Evolutionary conservation across 2,113 vertebrate genomes (phyloP).

Genomic region (Erpornis zantholeuca): DNA sequence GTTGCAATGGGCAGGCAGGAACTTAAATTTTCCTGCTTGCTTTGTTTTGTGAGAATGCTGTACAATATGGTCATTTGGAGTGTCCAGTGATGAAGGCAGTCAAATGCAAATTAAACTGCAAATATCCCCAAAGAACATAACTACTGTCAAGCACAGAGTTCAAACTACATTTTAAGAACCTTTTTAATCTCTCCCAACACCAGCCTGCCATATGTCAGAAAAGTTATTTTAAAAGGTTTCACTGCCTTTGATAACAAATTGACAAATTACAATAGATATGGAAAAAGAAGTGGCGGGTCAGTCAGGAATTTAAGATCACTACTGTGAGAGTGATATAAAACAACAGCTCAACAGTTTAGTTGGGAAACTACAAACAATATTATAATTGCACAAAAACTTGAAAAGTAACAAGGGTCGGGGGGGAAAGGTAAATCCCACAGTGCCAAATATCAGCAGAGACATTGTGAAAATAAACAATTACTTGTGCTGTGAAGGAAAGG

Average conservation of each 20-base stretch:
- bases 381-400: background rate
- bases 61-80: background rate
- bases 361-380: background rate
- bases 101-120: background rate
- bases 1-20: background rate
- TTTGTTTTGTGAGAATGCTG: background rate
- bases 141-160: background rate
- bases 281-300: background rate
- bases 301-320: background rate
- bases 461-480: background rate
- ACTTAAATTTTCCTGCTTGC: background rate
- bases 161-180: background rate
- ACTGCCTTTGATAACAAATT: background rate
- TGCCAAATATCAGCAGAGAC: background rate
- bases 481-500: background rate
- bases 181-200: background rate
- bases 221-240: background rate
- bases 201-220: background rate
- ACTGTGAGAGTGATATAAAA: background rate
- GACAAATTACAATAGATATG: background rate
- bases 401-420: accelerated
- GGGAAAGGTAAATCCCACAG: background rate
- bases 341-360: background rate
- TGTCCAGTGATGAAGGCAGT: background rate
- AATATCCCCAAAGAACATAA: background rate